phyloP scores from a whole-genome alignment of 2,113 vertebrate genomes.

The Tachycineta bicolor region DNA sequence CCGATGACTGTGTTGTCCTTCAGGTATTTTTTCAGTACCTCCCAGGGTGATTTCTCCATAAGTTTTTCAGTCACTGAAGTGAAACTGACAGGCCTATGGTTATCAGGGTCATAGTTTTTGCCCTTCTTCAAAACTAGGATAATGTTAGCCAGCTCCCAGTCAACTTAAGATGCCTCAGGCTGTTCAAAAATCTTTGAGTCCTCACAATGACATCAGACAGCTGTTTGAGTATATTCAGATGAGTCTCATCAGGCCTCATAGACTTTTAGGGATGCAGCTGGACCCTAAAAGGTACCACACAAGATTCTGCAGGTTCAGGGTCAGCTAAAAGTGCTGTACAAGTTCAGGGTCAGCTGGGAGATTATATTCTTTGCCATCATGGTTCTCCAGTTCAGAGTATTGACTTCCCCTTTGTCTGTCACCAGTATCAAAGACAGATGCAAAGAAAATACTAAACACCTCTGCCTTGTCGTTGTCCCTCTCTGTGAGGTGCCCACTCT shows the following conservation, averaged over 20 bases:
- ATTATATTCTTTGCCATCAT: neutral
- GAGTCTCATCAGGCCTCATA: neutral
- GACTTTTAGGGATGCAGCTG: neutral
- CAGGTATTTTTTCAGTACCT: neutral
- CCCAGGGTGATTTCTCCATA: neutral
- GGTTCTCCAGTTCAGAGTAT: neutral
- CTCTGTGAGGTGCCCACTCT: neutral
- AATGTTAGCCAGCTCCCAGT: neutral
- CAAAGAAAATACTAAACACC: neutral
- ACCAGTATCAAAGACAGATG: neutral
- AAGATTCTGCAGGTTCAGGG: neutral
- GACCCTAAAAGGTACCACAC: rapidly evolving
- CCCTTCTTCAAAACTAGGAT: neutral
- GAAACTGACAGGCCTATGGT: neutral
- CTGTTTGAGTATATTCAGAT: neutral
- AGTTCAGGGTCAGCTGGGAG: neutral
- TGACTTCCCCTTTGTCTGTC: neutral
- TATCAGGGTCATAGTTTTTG: neutral
- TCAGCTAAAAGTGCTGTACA: neutral
- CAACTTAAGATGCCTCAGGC: neutral
- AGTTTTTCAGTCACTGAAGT: neutral
- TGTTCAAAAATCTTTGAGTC: neutral
- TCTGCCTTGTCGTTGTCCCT: neutral
- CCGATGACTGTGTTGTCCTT: neutral
- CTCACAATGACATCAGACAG: neutral